These are phyloP conservation scores for Pygocentrus nattereri DNA, from an alignment of 2,797 vertebrate species.

Conservation along the genomic window DNA sequence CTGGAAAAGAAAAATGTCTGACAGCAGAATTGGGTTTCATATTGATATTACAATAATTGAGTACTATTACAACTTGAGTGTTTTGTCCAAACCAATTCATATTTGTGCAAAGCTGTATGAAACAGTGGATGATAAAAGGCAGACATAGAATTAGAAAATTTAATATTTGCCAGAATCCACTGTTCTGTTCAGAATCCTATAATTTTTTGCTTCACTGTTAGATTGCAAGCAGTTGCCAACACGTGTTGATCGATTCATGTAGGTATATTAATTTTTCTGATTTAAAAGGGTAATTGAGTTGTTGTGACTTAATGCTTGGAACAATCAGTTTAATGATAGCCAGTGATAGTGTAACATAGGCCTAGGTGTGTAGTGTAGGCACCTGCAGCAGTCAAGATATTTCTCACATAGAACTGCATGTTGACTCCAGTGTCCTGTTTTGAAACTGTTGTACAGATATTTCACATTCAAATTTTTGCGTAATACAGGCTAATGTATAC, in stretches of 20 bases:
- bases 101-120: slow-evolving; percentile 49
- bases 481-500: slow-evolving; percentile 24
- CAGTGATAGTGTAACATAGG: slow-evolving; percentile 44
- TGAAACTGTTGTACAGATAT: slow-evolving; percentile 47
- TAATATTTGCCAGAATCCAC: slow-evolving; percentile 49
- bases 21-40: slow-evolving; percentile 56
- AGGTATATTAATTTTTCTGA: slow-evolving; percentile 38
- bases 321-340: slow-evolving; percentile 54
- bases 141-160: slow-evolving; percentile 44
- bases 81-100: slow-evolving; percentile 51
- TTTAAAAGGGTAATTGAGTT: slow-evolving; percentile 45
- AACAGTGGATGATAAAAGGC: slow-evolving; percentile 22
- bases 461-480: slow-evolving; percentile 42
- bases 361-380: slow-evolving; percentile 45
- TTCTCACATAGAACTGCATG: slow-evolving; percentile 56
- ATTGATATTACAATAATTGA: slow-evolving; percentile 53
- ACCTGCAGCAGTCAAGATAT: slow-evolving; percentile 39
- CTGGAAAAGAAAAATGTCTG: slow-evolving; percentile 39
- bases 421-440: slow-evolving; percentile 51
- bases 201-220: slow-evolving; percentile 42
- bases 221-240: slow-evolving; percentile 48
- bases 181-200: slow-evolving; percentile 43
- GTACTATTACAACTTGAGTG: slow-evolving; percentile 49
- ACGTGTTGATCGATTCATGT: slow-evolving; percentile 47
- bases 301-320: slow-evolving; percentile 55